A percentile compares a stretch with the other conserved stretches of the same genome.
phyloP scores from a whole-genome alignment of 1,140 invertebrate species.

The Holotrichia oblita region DNA sequence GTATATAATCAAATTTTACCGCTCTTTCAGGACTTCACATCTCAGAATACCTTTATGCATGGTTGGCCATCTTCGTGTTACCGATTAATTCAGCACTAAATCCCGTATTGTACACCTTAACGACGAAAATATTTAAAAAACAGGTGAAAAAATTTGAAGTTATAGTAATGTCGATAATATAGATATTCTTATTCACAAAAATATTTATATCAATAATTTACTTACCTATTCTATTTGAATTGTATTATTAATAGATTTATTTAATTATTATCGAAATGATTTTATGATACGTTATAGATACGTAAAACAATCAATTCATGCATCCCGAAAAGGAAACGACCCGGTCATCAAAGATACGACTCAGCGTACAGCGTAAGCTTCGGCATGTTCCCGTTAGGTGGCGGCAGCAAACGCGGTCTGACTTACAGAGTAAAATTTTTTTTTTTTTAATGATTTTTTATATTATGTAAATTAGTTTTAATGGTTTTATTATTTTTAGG shows the following conservation, averaged over 20 bases:
- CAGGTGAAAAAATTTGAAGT: conserved; percentile 56
- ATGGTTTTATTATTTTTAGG: conserved; percentile 45
- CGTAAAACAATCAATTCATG: conserved; percentile 50
- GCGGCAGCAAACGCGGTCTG: conserved; percentile 46
- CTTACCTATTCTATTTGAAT: neutral
- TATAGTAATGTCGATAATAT: neutral
- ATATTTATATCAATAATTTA: too few relatives aligned
- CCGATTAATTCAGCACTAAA: conserved; percentile 78
- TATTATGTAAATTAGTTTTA: neutral
- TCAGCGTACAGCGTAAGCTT: conserved; percentile 54
- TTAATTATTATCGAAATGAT: too few relatives aligned
- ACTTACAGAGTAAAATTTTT: conserved; percentile 45
- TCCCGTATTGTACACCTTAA: conserved; percentile 76
- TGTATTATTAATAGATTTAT: neutral
- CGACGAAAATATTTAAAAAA: conserved; percentile 68
- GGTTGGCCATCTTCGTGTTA: conserved; percentile 74
- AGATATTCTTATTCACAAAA: neutral
- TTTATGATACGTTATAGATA: conserved; percentile 43
- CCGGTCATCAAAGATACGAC: conserved; percentile 51
- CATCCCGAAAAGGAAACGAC: conserved; percentile 45
- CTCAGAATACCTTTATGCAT: conserved; percentile 68
- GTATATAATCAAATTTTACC: neutral
- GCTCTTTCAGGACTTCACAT: conserved; percentile 60
- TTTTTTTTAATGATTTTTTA: too few relatives aligned
- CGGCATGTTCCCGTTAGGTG: conserved; percentile 50